These are phyloP conservation scores for Leptothorax acervorum DNA, from an alignment of 2,888 invertebrate species.

Conservation along the genomic window DNA sequence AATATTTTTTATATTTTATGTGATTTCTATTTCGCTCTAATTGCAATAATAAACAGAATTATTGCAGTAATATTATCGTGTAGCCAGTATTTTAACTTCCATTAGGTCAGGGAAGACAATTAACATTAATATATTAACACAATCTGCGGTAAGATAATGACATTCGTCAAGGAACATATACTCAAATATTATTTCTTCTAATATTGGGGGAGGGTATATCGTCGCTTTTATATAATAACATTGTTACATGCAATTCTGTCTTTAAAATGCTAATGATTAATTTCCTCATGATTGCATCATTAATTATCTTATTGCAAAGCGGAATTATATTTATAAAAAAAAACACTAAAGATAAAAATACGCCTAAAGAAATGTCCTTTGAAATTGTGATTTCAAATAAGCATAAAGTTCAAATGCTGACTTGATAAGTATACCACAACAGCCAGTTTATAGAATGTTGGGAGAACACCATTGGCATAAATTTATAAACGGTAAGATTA, in stretches of 20 bases:
- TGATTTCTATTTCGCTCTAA: background rate
- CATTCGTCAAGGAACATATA: background rate
- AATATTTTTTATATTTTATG: background rate
- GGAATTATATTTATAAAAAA: conserved; percentile 2
- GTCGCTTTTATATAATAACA: background rate
- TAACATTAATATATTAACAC: conserved; percentile 17
- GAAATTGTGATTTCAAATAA: background rate
- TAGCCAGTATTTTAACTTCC: background rate
- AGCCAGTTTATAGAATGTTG: conserved; percentile 20
- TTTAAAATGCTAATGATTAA: conserved; percentile 20
- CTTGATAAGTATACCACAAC: conserved; percentile 1
- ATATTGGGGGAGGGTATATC: background rate
- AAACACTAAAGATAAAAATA: conserved; percentile 2
- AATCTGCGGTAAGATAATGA: background rate
- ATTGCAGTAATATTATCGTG: background rate
- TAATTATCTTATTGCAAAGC: conserved; percentile 31
- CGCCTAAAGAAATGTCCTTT: background rate
- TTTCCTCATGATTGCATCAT: background rate
- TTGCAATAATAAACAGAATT: background rate
- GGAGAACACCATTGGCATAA: conserved; percentile 24
- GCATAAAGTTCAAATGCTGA: background rate
- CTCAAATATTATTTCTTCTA: background rate
- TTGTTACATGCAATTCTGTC: background rate
- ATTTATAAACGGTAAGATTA: conserved; percentile 45
- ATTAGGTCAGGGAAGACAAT: conserved; percentile 23